phyloP scores from a whole-genome alignment of 2,888 invertebrate genomes.

The Drosophila aldrichi region DNA sequence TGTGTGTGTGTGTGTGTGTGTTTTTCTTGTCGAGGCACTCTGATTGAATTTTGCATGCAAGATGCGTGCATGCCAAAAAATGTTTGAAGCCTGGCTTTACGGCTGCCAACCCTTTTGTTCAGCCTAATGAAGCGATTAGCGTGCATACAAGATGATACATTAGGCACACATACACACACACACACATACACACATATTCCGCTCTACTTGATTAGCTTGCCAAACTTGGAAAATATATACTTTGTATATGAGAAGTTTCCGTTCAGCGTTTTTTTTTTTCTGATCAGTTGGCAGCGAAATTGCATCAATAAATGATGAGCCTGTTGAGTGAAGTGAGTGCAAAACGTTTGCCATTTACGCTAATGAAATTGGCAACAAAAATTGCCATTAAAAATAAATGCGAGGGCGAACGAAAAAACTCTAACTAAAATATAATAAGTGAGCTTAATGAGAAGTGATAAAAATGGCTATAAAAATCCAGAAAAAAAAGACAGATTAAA shows the following conservation, averaged over 20 bases:
- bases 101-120: conserved; percentile 31
- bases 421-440: neutral
- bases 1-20: conserved; percentile 23
- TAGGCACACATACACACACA: conserved; percentile 27
- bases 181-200: conserved; percentile 1
- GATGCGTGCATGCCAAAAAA: conserved; percentile 57
- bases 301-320: conserved; percentile 70
- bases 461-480: neutral
- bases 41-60: conserved; percentile 79
- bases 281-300: conserved; percentile 44
- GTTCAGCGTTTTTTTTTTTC: neutral
- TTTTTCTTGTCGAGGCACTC: conserved; percentile 46
- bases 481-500: neutral
- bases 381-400: conserved; percentile 18
- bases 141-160: conserved; percentile 64
- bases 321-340: conserved; percentile 57
- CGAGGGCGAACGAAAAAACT: neutral
- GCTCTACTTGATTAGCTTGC: conserved; percentile 9
- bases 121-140: conserved; percentile 77
- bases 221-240: neutral
- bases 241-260: neutral
- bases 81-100: conserved; percentile 19
- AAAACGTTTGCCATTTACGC: conserved; percentile 32
- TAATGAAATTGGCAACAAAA: conserved; percentile 49
- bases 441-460: neutral